Evolutionary conservation across 1,140 invertebrate species (phyloP).

Genomic region (Drosophila lowei): DNA sequence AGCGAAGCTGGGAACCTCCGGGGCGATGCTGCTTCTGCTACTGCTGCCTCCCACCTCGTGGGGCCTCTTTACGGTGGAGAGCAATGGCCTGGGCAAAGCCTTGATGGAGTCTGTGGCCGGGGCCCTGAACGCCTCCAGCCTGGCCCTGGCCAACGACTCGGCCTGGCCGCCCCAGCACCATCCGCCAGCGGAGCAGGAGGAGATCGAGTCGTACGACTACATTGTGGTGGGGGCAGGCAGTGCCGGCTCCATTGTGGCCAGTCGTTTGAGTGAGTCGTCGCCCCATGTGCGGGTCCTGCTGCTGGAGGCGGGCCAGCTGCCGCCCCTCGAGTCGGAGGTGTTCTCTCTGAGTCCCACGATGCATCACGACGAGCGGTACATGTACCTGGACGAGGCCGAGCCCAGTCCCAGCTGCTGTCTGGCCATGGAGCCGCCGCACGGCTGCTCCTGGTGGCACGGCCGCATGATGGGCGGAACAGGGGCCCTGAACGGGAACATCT

Average conservation of each 20-base stretch:
- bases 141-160: constrained; percentile 83
- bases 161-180: constrained; percentile 84
- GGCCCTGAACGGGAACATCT: constrained; percentile 89
- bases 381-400: constrained; percentile 60
- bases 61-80: constrained; percentile 24
- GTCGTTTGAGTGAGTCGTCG: constrained; percentile 60
- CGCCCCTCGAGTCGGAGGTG: constrained; percentile 56
- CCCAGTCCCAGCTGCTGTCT: constrained; percentile 56
- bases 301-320: constrained; percentile 64
- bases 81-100: constrained; percentile 82
- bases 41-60: neutral
- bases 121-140: constrained; percentile 84
- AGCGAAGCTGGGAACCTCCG: neutral
- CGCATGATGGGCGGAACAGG: constrained; percentile 88
- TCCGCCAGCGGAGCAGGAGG: constrained; percentile 69
- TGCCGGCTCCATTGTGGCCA: constrained; percentile 86
- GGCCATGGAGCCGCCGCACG: constrained; percentile 74
- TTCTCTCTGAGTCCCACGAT: constrained; percentile 42
- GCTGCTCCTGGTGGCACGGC: constrained; percentile 85
- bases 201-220: constrained; percentile 83
- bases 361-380: constrained; percentile 54
- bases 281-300: constrained; percentile 81
- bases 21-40: neutral
- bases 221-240: constrained; percentile 86
- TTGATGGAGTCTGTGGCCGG: constrained; percentile 84